Evolutionary conservation across 2,797 vertebrate species (phyloP).

Genomic region (Fratercula arctica): DNA sequence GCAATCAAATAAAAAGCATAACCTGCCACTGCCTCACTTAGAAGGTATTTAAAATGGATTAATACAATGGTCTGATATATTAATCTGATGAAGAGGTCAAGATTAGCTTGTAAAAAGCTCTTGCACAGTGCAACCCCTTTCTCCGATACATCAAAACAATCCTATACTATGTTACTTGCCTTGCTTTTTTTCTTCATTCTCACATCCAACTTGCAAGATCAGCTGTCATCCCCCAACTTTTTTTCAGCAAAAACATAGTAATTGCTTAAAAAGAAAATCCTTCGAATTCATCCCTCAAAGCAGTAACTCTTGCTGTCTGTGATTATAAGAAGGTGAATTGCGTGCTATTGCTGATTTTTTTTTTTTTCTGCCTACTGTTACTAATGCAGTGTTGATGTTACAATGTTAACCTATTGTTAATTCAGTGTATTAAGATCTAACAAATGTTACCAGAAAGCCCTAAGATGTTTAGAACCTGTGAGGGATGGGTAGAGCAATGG

Average conservation of each 20-base stretch:
- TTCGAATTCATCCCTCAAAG: background rate
- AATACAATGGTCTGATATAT: background rate
- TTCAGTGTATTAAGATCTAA: background rate
- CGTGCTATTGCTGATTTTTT: background rate
- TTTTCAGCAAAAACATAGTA: background rate
- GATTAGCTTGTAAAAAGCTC: background rate
- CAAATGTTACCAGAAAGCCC: background rate
- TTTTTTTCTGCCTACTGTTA: background rate
- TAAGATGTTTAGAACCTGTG: background rate
- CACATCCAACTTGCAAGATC: background rate
- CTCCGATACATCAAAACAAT: background rate
- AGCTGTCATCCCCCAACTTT: background rate
- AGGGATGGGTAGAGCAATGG: background rate
- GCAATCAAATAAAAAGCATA: background rate
- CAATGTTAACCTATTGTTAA: background rate
- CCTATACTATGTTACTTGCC: background rate
- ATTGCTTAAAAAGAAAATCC: background rate
- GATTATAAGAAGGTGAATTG: background rate
- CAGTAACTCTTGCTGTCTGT: background rate
- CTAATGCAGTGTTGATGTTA: background rate
- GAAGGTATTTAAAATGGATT: background rate
- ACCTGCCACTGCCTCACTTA: background rate
- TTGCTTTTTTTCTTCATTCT: background rate
- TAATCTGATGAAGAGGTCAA: background rate
- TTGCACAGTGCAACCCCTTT: background rate